Percentiles rank a stretch among this genome's conserved stretches.
These are phyloP conservation scores for Choristoneura rosaceana DNA, from an alignment of 2,888 invertebrate species.

Conservation along the genomic window DNA sequence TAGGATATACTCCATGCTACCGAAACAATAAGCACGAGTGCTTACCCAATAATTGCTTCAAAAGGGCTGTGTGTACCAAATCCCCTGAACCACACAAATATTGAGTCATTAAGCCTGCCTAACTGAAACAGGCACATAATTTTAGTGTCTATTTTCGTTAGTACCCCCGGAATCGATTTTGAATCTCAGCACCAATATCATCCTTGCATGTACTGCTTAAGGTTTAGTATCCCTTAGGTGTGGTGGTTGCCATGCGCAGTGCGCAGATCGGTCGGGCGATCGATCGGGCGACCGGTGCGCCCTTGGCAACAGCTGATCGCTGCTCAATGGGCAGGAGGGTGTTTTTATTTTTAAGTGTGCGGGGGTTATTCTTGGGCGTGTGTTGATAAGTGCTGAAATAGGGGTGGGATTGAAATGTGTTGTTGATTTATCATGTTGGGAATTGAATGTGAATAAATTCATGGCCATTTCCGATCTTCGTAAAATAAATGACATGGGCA, in stretches of 20 bases:
- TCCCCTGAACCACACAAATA: slow-evolving; percentile 14
- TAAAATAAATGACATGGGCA: no score
- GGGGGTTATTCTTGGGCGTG: slow-evolving; percentile 17
- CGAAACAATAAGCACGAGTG: not conserved
- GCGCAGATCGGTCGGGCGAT: slow-evolving; percentile 42
- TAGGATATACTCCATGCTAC: no score
- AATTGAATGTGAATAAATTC: not conserved
- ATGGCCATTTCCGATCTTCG: no score
- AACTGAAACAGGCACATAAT: slow-evolving; percentile 31
- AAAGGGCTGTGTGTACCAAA: not conserved
- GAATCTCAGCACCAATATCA: not conserved
- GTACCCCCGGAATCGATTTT: slow-evolving; percentile 35
- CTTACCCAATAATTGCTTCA: not conserved
- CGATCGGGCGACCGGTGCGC: slow-evolving; percentile 39
- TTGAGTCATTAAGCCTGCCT: slow-evolving; percentile 21
- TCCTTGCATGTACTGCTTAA: not conserved
- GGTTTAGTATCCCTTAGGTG: not conserved
- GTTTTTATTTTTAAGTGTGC: slow-evolving; percentile 23
- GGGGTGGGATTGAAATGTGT: slow-evolving; percentile 1
- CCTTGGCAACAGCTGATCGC: slow-evolving; percentile 42
- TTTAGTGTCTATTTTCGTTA: slow-evolving; percentile 40
- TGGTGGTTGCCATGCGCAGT: slow-evolving; percentile 58
- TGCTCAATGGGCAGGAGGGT: slow-evolving; percentile 7
- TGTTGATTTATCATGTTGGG: not conserved
- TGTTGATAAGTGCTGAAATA: not conserved